Evolutionary conservation across 2,113 vertebrate genomes (phyloP).

Genomic region (Chamaea fasciata): DNA sequence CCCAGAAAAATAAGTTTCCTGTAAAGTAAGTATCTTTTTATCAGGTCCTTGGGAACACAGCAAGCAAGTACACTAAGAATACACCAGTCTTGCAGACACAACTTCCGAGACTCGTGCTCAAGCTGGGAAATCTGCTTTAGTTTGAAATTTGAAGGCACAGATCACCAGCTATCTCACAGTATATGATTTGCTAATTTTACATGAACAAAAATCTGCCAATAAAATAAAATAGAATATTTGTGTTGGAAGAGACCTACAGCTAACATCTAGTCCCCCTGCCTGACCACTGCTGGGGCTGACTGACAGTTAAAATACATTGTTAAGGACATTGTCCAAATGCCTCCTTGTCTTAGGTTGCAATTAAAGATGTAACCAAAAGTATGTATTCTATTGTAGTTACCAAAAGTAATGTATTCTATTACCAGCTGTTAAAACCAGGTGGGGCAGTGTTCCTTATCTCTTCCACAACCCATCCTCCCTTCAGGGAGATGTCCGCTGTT

Average conservation of each 20-base stretch:
- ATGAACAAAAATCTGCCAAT: background rate
- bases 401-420: background rate
- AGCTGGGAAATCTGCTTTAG: background rate
- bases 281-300: background rate
- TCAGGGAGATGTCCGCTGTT: background rate
- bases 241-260: background rate
- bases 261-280: background rate
- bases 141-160: background rate
- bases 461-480: background rate
- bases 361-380: background rate
- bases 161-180: background rate
- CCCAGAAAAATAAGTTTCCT: background rate
- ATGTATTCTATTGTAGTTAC: background rate
- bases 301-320: background rate
- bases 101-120: background rate
- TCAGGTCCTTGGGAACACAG: background rate
- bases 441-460: background rate
- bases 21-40: background rate
- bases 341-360: background rate
- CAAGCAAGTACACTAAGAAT: background rate
- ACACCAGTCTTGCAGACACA: background rate
- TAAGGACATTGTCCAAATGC: background rate
- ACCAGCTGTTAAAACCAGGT: background rate
- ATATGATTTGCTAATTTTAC: background rate
- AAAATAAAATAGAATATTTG: background rate